Evolutionary conservation across 2,888 invertebrate genomes (phyloP).

Genomic region (Galeruca laticollis): DNA sequence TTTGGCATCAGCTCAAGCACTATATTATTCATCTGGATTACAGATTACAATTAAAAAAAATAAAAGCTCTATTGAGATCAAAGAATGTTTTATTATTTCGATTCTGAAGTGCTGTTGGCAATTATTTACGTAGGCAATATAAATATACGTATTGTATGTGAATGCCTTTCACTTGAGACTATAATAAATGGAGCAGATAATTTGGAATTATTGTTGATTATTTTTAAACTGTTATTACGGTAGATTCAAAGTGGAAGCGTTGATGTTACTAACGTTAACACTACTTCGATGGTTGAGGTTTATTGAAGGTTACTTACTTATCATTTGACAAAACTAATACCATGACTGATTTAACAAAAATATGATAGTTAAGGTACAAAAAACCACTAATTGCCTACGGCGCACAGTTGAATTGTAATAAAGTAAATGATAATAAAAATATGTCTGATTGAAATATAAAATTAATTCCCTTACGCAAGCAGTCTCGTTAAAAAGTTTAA

Average conservation of each 20-base stretch:
- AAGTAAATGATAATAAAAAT: no score
- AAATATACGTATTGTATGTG: constrained; percentile 24
- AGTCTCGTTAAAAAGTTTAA: no score
- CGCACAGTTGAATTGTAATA: no score
- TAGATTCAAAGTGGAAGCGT: not conserved
- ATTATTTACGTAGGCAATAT: constrained; percentile 37
- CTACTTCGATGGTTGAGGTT: no score
- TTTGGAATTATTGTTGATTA: constrained; percentile 11
- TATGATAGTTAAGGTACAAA: no score
- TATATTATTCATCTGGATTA: constrained; percentile 42
- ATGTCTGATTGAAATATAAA: no score
- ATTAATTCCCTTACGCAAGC: no score
- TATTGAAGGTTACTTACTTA: no score
- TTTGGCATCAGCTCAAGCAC: constrained; percentile 47
- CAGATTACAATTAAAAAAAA: constrained; percentile 46
- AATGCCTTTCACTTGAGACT: constrained; percentile 8
- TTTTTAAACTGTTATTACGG: not conserved
- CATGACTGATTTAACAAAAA: no score
- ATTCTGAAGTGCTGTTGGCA: constrained; percentile 26
- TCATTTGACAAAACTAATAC: no score
- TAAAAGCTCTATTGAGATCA: constrained; percentile 44
- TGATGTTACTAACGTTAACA: no score
- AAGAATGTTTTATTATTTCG: constrained; percentile 39
- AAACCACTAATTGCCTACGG: no score
- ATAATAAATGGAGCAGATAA: not conserved